Conservation (phyloP, 2,888 invertebrate species). For the Drosophila neonasuta region DNA sequence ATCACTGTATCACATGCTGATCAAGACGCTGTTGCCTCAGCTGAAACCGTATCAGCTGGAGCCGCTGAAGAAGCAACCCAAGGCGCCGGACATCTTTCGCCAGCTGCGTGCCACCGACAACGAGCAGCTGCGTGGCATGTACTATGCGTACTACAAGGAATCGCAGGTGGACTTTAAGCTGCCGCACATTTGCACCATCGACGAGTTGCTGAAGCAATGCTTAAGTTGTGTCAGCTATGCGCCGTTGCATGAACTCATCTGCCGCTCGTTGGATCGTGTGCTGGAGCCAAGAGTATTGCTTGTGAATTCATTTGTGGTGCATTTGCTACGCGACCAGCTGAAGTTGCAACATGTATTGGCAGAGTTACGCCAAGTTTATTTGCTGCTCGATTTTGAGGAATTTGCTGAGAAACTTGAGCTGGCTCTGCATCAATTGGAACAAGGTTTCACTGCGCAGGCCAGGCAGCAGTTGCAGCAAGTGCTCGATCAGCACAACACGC, state of each 20-base stretch:
- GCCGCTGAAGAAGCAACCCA: fast-evolving
- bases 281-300: constrained; percentile 18
- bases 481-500: constrained; percentile 4
- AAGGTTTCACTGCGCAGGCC: neutral
- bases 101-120: constrained; percentile 22
- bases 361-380: constrained; percentile 18
- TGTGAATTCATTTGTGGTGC: constrained; percentile 27
- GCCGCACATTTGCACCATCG: constrained; percentile 4
- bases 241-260: constrained; percentile 35
- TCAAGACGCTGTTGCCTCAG: constrained; percentile 17
- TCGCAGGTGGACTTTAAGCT: constrained; percentile 17
- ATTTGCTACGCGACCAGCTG: constrained; percentile 12
- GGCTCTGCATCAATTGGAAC: constrained; percentile 2
- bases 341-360: constrained; percentile 2
- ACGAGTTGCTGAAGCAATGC: constrained; percentile 31
- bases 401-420: neutral
- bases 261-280: constrained; percentile 3
- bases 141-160: constrained; percentile 39
- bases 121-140: constrained; percentile 24
- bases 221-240: constrained; percentile 22
- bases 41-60: constrained; percentile 9
- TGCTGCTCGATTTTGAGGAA: constrained; percentile 16
- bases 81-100: constrained; percentile 28
- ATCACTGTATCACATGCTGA: constrained; percentile 20
- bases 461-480: constrained; percentile 13